Percentiles rank a stretch among this genome's conserved stretches.
phyloP scores from a whole-genome alignment of 2,113 vertebrate species.

The Dasyprocta punctata region DNA sequence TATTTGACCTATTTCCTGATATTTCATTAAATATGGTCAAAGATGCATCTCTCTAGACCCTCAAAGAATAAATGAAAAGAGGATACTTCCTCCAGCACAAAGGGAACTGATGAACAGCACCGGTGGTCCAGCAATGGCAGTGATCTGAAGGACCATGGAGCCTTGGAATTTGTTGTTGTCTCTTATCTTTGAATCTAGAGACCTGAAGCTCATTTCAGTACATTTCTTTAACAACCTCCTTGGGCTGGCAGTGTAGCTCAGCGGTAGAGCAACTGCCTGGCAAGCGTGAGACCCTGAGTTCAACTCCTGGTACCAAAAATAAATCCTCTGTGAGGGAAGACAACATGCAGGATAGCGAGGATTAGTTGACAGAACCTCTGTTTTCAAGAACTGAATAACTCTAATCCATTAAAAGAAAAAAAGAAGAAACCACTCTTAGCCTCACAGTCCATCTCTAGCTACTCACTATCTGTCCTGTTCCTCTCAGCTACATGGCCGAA shows the following conservation, averaged over 20 bases:
- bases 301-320: too few species aligned
- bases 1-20: not conserved
- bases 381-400: not conserved
- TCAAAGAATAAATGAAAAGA: not conserved
- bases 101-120: not conserved
- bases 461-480: not conserved
- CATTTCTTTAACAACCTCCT: not conserved
- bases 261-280: too few species aligned
- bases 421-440: not conserved
- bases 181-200: not conserved
- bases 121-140: not conserved
- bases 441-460: not conserved
- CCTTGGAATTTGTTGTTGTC: not conserved
- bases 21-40: not conserved
- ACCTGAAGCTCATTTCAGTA: not conserved
- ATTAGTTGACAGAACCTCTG: not conserved
- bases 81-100: not conserved
- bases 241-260: too few species aligned
- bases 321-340: too few species aligned
- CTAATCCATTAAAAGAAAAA: not conserved
- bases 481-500: not conserved
- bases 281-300: too few species aligned
- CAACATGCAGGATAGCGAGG: not conserved
- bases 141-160: not conserved
- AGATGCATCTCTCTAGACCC: not conserved